Conservation (phyloP, 2,888 invertebrate genomes). For the Pachliopta kotzebuea region DNA sequence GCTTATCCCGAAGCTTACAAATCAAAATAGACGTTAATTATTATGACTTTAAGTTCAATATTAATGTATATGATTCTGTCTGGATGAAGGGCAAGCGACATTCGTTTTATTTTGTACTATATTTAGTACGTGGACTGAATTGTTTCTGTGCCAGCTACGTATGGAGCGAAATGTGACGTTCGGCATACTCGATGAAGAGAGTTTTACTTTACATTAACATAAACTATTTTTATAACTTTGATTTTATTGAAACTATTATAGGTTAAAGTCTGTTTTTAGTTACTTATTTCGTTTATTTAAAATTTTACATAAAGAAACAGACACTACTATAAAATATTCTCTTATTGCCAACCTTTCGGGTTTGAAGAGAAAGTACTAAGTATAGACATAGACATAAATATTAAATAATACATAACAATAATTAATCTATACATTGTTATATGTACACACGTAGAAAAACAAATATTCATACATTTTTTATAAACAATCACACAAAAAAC, state of each 20-base stretch:
- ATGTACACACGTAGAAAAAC: no score
- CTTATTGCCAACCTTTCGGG: no score
- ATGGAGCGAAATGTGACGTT: slow-evolving; percentile 57
- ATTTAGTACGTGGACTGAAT: slow-evolving; percentile 76
- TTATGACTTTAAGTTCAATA: slow-evolving; percentile 51
- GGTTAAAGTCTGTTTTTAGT: neutral
- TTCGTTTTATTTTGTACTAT: slow-evolving; percentile 80
- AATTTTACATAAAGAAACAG: no score
- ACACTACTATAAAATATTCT: no score
- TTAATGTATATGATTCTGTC: slow-evolving; percentile 48
- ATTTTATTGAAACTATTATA: neutral
- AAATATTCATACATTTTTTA: no score
- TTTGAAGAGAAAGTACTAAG: no score
- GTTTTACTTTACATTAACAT: slow-evolving; percentile 35
- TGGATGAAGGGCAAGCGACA: slow-evolving; percentile 78
- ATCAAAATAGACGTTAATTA: slow-evolving; percentile 57
- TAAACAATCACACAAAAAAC: no score
- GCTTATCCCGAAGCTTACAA: slow-evolving; percentile 1
- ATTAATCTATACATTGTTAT: no score
- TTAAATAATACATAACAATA: no score
- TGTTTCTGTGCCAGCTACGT: slow-evolving; percentile 74
- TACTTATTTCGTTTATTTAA: neutral
- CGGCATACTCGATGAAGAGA: slow-evolving; percentile 54
- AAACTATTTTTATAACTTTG: slow-evolving; percentile 9
- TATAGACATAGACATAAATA: no score